These are phyloP conservation scores for Bambusicola thoracicus DNA, from an alignment of 2,113 vertebrate species.

Conservation along the genomic window DNA sequence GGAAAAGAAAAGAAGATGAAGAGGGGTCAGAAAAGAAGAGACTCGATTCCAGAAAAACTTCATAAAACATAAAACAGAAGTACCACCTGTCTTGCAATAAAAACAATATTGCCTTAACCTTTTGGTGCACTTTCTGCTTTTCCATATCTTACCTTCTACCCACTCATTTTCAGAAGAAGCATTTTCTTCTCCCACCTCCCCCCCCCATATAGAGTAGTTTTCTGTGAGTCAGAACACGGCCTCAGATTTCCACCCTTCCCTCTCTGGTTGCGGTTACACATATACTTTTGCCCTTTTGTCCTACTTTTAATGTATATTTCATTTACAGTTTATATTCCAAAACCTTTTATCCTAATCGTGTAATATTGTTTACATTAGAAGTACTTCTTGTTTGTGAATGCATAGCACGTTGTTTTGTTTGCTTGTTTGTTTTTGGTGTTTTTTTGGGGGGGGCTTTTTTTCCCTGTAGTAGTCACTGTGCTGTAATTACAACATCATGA, in stretches of 20 bases:
- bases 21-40: neutral
- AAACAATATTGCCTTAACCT: neutral
- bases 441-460: neutral
- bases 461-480: neutral
- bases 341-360: neutral
- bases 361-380: neutral
- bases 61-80: neutral
- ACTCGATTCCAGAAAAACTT: neutral
- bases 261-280: neutral
- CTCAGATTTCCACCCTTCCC: neutral
- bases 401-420: neutral
- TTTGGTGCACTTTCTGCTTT: slow-evolving; percentile 32
- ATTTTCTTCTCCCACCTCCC: slow-evolving; percentile 5
- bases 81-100: neutral
- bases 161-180: neutral
- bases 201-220: neutral
- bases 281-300: neutral
- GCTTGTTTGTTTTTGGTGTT: too few relatives aligned
- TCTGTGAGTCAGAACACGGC: slow-evolving; percentile 8
- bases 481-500: neutral
- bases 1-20: slow-evolving; percentile 5
- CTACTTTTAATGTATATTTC: slow-evolving; percentile 17
- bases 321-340: neutral
- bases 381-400: neutral
- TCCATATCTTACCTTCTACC: neutral